A percentile compares a stretch with the other conserved stretches of the same genome.
Conservation (phyloP, 2,888 invertebrate species). For the Merodon equestris region DNA sequence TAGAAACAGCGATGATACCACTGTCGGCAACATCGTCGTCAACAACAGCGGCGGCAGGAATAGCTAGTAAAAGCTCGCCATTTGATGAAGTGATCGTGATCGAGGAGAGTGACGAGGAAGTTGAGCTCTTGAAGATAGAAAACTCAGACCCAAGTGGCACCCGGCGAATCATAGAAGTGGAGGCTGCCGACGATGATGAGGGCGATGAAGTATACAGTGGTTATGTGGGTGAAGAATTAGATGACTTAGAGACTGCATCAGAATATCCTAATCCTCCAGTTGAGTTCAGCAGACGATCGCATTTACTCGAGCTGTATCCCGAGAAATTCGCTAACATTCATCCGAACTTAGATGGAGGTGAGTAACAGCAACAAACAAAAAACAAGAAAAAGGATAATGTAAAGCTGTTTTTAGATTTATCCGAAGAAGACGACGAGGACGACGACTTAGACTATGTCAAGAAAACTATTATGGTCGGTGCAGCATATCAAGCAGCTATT, state of each 20-base stretch:
- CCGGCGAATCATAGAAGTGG: slow-evolving; percentile 6
- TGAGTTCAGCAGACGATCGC: slow-evolving; percentile 78
- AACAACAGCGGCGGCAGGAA: no score
- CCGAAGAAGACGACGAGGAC: slow-evolving; percentile 71
- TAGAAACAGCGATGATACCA: neutral
- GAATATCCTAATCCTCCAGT: slow-evolving; percentile 21
- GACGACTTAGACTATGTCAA: slow-evolving; percentile 74
- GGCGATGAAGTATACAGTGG: slow-evolving; percentile 71
- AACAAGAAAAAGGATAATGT: no score
- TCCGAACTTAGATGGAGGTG: slow-evolving; percentile 84
- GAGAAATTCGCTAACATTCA: slow-evolving; percentile 69
- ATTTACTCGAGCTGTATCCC: slow-evolving; percentile 81
- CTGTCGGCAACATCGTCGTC: no score
- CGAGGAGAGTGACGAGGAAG: slow-evolving; percentile 61
- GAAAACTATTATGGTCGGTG: slow-evolving; percentile 94
- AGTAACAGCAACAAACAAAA: slow-evolving; percentile 75
- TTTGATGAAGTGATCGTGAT: slow-evolving; percentile 51
- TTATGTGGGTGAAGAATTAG: slow-evolving; percentile 69
- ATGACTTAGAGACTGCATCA: slow-evolving; percentile 79
- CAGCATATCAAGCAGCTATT: slow-evolving; percentile 95
- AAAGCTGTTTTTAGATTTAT: slow-evolving; percentile 29
- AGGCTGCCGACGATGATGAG: slow-evolving; percentile 26
- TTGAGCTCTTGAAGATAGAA: slow-evolving; percentile 42
- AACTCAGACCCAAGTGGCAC: slow-evolving; percentile 18
- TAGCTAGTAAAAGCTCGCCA: neutral